Evolutionary conservation across 2,113 vertebrate genomes (phyloP).

Genomic region (Tachuris rubrigastra): DNA sequence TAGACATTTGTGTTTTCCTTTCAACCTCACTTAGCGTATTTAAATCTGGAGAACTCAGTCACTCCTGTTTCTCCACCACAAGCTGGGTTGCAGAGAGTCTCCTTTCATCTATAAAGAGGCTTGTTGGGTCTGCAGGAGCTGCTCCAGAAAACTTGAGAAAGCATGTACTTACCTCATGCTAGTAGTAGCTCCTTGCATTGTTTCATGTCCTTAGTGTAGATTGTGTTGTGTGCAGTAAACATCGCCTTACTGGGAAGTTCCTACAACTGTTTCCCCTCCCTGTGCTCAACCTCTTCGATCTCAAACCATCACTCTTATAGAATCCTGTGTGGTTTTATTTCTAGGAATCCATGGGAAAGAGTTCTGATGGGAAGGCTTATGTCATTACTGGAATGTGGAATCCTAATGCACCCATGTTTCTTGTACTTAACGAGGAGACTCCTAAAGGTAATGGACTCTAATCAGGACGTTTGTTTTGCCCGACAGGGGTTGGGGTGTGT

Average conservation of each 20-base stretch:
- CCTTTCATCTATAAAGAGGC: background rate
- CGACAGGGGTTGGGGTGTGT: background rate
- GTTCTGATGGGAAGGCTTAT: constrained; percentile 90
- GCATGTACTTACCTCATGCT: background rate
- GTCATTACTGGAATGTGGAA: constrained; percentile 96
- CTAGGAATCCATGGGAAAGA: constrained; percentile 97
- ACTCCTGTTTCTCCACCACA: background rate
- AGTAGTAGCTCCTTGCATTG: background rate
- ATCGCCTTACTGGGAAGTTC: background rate
- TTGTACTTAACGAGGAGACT: constrained; percentile 93
- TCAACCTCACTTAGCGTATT: background rate
- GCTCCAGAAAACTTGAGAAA: background rate
- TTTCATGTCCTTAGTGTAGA: background rate
- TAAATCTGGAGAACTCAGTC: background rate
- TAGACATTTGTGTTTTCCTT: background rate
- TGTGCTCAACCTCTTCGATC: background rate
- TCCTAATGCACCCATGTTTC: constrained; percentile 87
- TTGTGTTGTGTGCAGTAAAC: background rate
- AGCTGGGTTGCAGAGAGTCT: background rate
- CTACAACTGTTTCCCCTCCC: background rate
- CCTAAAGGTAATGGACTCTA: constrained; percentile 85
- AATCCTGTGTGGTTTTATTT: constrained; percentile 17
- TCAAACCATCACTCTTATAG: background rate
- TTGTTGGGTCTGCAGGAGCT: background rate
- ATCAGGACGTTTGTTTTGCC: background rate